phyloP scores from a whole-genome alignment of 2,888 invertebrate species.

The Leucophenga maculata region DNA sequence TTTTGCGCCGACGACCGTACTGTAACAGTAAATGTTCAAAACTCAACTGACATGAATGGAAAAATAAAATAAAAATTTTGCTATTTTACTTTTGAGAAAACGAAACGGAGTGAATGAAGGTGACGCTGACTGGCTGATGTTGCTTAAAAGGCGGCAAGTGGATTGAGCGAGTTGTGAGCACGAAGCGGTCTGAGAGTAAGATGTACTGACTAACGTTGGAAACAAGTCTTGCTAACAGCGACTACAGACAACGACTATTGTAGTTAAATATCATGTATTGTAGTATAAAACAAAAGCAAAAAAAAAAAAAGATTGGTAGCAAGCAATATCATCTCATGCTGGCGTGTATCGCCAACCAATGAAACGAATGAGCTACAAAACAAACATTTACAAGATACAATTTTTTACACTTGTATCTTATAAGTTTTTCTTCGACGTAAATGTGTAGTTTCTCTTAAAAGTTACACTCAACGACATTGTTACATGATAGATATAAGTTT shows the following conservation, averaged over 20 bases:
- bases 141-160: neutral
- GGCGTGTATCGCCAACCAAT: neutral
- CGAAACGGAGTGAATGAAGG: neutral
- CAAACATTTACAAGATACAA: neutral
- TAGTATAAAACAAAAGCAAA: slow-evolving; percentile 33
- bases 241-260: slow-evolving; percentile 46
- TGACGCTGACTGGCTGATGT: neutral
- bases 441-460: too few species aligned
- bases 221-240: slow-evolving; percentile 39
- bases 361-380: neutral
- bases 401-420: too few species aligned
- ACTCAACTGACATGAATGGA: slow-evolving; percentile 66
- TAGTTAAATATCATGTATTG: slow-evolving; percentile 22
- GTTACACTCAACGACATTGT: too few species aligned
- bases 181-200: neutral
- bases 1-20: slow-evolving; percentile 53
- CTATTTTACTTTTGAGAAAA: slow-evolving; percentile 2
- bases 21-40: slow-evolving; percentile 68
- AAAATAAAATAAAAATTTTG: slow-evolving; percentile 43
- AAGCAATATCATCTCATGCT: neutral
- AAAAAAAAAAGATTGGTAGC: neutral
- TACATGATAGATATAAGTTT: too few species aligned
- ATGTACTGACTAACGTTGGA: slow-evolving; percentile 1
- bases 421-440: too few species aligned
- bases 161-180: neutral